phyloP scores from a whole-genome alignment of 2,113 vertebrate species.

The Pelmatolapia mariae region DNA sequence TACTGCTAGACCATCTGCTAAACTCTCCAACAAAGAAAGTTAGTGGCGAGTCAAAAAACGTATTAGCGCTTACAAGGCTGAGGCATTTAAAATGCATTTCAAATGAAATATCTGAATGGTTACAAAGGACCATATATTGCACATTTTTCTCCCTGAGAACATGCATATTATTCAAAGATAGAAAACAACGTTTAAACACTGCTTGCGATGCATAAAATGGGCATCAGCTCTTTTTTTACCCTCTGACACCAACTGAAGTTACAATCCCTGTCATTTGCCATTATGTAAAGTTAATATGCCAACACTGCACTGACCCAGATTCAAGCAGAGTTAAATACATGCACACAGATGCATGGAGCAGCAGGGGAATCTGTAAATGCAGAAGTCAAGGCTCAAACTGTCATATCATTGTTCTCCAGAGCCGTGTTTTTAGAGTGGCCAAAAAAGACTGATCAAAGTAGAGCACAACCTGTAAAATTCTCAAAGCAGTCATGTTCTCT shows the following conservation, averaged over 20 bases:
- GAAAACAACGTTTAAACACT: conserved; percentile 2
- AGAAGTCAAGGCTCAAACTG: conserved; percentile 41
- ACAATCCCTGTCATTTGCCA: conserved; percentile 43
- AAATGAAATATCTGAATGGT: neutral
- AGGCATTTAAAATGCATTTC: neutral
- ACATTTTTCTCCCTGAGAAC: neutral
- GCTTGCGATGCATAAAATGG: conserved; percentile 15
- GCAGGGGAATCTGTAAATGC: conserved; percentile 33
- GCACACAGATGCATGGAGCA: neutral
- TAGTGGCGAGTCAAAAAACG: neutral
- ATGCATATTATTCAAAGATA: neutral
- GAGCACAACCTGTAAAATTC: conserved; percentile 33
- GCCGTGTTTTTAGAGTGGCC: neutral
- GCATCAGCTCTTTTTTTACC: neutral
- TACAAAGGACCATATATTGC: neutral
- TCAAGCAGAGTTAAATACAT: conserved; percentile 33
- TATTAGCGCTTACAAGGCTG: neutral
- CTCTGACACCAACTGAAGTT: neutral
- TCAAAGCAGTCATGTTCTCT: conserved; percentile 7
- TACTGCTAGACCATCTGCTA: neutral
- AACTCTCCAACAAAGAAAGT: neutral
- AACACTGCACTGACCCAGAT: conserved; percentile 53
- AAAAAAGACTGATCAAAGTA: conserved; percentile 45
- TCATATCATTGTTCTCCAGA: conserved; percentile 46
- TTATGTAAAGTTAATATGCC: conserved; percentile 43